These are phyloP conservation scores for Zelostemma sp. DNA, from an alignment of 1,140 invertebrate genomes.

Conservation along the genomic window DNA sequence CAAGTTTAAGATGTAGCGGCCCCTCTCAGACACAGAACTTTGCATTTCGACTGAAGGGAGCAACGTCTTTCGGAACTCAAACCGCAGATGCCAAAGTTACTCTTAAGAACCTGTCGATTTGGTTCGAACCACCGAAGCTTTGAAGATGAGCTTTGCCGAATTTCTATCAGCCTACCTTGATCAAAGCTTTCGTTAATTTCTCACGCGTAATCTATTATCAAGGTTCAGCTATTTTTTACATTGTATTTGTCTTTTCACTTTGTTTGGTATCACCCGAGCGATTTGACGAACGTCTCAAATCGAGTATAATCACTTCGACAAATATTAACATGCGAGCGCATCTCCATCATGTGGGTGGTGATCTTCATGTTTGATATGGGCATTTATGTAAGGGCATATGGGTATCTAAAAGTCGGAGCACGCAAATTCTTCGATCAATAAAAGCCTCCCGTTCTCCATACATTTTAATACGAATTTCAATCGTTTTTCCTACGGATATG, in stretches of 20 bases:
- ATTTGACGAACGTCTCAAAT: slow-evolving; percentile 47
- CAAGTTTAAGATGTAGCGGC: slow-evolving; percentile 39
- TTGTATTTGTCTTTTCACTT: slow-evolving; percentile 9
- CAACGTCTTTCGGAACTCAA: slow-evolving; percentile 38
- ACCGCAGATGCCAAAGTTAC: slow-evolving; percentile 46
- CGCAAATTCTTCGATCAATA: slow-evolving; percentile 42
- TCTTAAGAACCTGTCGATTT: slow-evolving; percentile 41
- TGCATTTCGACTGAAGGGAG: slow-evolving; percentile 25
- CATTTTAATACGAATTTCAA: too few species aligned
- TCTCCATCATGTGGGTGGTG: slow-evolving; percentile 62
- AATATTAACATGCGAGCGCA: slow-evolving; percentile 65
- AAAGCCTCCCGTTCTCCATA: too few species aligned
- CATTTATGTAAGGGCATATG: slow-evolving; percentile 47
- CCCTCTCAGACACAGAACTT: slow-evolving; percentile 39
- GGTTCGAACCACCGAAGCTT: slow-evolving; percentile 37
- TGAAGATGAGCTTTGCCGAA: slow-evolving; percentile 25
- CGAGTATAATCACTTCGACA: slow-evolving; percentile 68
- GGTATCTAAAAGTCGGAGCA: slow-evolving; percentile 42
- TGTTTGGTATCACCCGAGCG: too few species aligned
- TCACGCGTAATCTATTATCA: slow-evolving; percentile 5
- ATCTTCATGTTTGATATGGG: slow-evolving; percentile 50
- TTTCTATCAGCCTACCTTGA: slow-evolving; percentile 44
- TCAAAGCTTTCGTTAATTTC: slow-evolving; percentile 16
- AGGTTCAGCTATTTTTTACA: neutral
- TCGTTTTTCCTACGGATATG: too few species aligned